Conservation (phyloP, 2,888 invertebrate genomes). For the Mythimna pallens region DNA sequence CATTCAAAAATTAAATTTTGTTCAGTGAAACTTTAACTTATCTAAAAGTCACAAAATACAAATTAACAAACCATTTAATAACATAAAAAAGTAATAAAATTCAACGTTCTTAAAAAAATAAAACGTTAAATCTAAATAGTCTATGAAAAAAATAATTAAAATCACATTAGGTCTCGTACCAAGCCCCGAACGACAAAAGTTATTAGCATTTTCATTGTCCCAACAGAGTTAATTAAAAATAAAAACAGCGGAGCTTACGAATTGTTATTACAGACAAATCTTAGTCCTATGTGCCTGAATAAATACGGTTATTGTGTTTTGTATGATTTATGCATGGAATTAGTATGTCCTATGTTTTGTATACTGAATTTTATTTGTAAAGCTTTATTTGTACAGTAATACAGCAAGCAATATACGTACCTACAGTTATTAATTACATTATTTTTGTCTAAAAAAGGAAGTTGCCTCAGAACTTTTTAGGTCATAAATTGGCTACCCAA, state of each 20-base stretch:
- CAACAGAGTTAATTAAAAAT: constrained; percentile 43
- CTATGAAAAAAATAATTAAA: constrained; percentile 47
- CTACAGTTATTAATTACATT: not conserved
- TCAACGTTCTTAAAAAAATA: constrained; percentile 8
- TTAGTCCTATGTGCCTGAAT: constrained; percentile 34
- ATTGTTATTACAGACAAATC: constrained; percentile 41
- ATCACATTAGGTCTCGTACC: constrained; percentile 47
- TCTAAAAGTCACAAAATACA: not conserved
- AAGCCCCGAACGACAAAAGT: constrained; percentile 17
- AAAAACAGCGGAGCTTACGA: constrained; percentile 28
- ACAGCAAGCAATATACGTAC: not conserved
- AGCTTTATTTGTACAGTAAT: too few species aligned
- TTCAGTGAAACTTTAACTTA: not conserved
- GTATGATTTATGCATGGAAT: too few species aligned
- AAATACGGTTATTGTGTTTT: constrained; percentile 27
- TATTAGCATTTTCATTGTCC: constrained; percentile 50
- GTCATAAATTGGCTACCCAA: not conserved
- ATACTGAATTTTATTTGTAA: too few species aligned
- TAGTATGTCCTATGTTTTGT: too few species aligned
- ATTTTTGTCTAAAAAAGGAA: not conserved
- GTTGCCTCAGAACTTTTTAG: not conserved
- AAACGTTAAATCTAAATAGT: constrained; percentile 18
- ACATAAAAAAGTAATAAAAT: constrained; percentile 22
- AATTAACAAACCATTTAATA: constrained; percentile 16
- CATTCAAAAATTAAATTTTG: not conserved